Percentiles rank a stretch among this genome's conserved stretches.
phyloP scores from a whole-genome alignment of 2,888 invertebrate genomes.

The Brachypterus glaber region DNA sequence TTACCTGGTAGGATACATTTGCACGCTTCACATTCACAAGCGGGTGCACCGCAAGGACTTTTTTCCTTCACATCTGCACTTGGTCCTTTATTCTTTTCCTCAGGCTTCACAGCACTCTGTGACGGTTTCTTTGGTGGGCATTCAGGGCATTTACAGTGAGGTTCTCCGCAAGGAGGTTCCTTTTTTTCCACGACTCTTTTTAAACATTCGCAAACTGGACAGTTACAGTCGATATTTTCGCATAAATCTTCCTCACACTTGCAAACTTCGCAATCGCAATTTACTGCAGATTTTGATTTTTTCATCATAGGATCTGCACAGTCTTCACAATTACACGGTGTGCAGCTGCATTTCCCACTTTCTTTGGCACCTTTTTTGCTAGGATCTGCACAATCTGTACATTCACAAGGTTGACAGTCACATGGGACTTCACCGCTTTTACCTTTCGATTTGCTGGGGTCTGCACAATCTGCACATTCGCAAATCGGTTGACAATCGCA shows the following conservation, averaged over 20 bases:
- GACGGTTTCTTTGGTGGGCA: no score
- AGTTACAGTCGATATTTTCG: constrained; percentile 2
- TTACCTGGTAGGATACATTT: no score
- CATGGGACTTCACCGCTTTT: background rate
- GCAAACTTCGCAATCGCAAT: constrained; percentile 9
- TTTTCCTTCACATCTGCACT: no score
- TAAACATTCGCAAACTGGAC: constrained; percentile 6
- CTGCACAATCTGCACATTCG: constrained; percentile 3
- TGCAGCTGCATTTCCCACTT: background rate
- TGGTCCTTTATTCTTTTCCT: no score
- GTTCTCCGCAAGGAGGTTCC: background rate
- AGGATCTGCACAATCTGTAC: constrained; percentile 1
- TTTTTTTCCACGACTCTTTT: background rate
- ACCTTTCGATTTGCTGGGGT: background rate
- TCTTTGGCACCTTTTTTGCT: background rate
- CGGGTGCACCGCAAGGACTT: no score
- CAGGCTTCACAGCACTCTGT: no score
- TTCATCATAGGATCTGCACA: background rate
- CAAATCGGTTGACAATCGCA: background rate
- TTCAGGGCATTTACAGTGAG: background rate
- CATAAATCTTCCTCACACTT: constrained; percentile 1
- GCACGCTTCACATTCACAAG: no score
- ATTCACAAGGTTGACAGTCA: constrained; percentile 1
- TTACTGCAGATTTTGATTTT: background rate
- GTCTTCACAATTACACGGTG: background rate